These are phyloP conservation scores for Beroe ovata DNA, from an alignment of 37 sponge, comb jelly and placozoan species.

Conservation along the genomic window DNA sequence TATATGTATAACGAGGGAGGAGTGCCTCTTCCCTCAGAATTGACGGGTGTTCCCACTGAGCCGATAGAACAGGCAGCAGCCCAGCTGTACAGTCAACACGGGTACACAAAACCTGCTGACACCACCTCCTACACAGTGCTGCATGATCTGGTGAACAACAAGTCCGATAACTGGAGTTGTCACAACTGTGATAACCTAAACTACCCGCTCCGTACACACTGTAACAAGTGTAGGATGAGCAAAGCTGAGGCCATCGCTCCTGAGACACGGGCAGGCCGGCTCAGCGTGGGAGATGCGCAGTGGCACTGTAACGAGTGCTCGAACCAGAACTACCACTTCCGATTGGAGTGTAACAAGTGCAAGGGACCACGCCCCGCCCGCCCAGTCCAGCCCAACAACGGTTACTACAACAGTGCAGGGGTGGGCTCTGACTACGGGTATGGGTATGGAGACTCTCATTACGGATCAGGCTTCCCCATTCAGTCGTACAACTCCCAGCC, in stretches of 20 bases:
- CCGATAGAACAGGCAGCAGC: constrained; percentile 12
- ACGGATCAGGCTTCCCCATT: background rate
- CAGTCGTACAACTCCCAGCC: background rate
- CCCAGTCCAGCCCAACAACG: background rate
- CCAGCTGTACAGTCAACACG: background rate
- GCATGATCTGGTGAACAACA: constrained; percentile 21
- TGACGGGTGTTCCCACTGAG: constrained; percentile 2
- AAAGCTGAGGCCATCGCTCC: constrained; percentile 48
- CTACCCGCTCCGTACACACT: constrained; percentile 47
- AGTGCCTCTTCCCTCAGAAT: constrained; percentile 3
- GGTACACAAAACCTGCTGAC: background rate
- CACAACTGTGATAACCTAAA: constrained; percentile 60
- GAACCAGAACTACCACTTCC: constrained; percentile 58
- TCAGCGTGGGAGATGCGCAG: background rate
- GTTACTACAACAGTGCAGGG: background rate
- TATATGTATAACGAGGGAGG: background rate
- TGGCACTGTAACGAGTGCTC: background rate
- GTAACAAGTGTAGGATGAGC: constrained; percentile 55
- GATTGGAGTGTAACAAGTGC: constrained; percentile 63
- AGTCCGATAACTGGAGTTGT: constrained; percentile 49
- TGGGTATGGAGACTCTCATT: background rate
- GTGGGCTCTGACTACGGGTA: background rate
- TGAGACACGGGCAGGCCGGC: constrained; percentile 31
- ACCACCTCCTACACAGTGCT: background rate
- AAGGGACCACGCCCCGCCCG: constrained; percentile 6